A percentile compares a stretch with the other conserved stretches of the same genome.
Evolutionary conservation across 92 coral and sea anemone genomes (phyloP).

Genomic region (Zoanthus sociatus): DNA sequence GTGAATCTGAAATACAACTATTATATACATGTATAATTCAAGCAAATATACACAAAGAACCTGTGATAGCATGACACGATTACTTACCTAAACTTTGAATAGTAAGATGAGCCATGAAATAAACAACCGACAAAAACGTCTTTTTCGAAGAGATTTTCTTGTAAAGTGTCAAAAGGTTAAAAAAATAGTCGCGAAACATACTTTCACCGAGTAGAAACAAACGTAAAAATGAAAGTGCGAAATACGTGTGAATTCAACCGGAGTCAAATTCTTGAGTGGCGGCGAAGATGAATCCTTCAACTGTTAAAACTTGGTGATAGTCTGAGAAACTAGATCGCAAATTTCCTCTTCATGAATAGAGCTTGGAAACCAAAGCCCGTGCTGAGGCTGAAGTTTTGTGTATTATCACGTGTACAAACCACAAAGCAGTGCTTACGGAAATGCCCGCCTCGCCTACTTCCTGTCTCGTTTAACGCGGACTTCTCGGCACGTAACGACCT

Average conservation of each 20-base stretch:
- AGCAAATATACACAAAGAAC: background rate
- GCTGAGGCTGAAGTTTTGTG: conserved; percentile 5
- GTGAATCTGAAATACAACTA: too few species aligned
- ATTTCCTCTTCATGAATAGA: background rate
- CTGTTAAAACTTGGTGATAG: background rate
- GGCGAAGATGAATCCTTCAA: conserved; percentile 1
- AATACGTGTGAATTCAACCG: background rate
- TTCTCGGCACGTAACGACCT: conserved; percentile 13
- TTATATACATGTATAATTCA: background rate
- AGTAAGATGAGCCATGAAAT: conserved; percentile 11
- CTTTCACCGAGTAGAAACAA: background rate
- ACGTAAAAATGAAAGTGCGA: background rate
- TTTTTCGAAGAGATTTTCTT: conserved; percentile 2
- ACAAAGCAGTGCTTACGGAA: conserved; percentile 19
- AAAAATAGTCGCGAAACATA: background rate
- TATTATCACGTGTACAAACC: conserved; percentile 41
- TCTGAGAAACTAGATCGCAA: background rate
- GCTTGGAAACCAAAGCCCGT: background rate
- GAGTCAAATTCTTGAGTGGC: background rate
- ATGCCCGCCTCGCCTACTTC: conserved; percentile 47
- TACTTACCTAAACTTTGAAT: conserved; percentile 22
- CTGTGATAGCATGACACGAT: background rate
- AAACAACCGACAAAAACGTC: background rate
- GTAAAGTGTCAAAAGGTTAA: background rate
- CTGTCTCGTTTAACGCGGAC: background rate